phyloP scores from a whole-genome alignment of 1,140 invertebrate species.

The Dreissena rostriformis region DNA sequence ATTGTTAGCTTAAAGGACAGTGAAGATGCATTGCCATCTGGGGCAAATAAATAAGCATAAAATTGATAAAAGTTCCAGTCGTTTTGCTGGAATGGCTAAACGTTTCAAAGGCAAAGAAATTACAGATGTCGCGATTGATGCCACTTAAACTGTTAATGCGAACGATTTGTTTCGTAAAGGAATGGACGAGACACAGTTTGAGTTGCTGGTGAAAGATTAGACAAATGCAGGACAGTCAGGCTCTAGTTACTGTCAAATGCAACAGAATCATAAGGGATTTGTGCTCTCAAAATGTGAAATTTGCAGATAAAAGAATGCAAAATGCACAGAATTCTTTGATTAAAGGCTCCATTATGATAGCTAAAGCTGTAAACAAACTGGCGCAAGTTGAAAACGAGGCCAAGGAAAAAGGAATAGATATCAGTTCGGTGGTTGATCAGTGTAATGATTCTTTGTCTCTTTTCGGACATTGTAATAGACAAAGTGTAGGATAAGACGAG shows the following conservation, averaged over 20 bases:
- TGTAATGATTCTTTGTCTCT: too few relatives aligned
- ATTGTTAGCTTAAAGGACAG: neutral
- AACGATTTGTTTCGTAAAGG: constrained; percentile 26
- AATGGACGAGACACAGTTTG: constrained; percentile 4
- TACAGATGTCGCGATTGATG: neutral
- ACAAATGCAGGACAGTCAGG: constrained; percentile 10
- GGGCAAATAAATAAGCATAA: neutral
- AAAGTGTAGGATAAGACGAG: too few relatives aligned
- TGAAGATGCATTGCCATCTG: neutral
- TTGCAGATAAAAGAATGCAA: constrained; percentile 25
- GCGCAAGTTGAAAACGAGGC: constrained; percentile 17
- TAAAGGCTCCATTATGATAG: constrained; percentile 20
- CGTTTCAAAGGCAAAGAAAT: constrained; percentile 9
- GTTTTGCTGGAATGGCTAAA: constrained; percentile 12
- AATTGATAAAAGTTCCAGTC: neutral
- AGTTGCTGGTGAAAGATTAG: constrained; percentile 7
- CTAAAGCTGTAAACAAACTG: constrained; percentile 33
- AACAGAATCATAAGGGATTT: constrained; percentile 19
- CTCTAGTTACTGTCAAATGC: constrained; percentile 8
- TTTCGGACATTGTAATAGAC: too few relatives aligned
- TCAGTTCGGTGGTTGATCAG: too few relatives aligned
- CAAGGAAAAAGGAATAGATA: neutral
- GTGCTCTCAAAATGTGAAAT: constrained; percentile 6
- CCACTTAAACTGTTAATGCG: neutral
- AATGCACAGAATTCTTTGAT: constrained; percentile 22